Base-by-base conservation (phyloP, 2,113 vertebrate genomes). In the Equus quagga region DNA sequence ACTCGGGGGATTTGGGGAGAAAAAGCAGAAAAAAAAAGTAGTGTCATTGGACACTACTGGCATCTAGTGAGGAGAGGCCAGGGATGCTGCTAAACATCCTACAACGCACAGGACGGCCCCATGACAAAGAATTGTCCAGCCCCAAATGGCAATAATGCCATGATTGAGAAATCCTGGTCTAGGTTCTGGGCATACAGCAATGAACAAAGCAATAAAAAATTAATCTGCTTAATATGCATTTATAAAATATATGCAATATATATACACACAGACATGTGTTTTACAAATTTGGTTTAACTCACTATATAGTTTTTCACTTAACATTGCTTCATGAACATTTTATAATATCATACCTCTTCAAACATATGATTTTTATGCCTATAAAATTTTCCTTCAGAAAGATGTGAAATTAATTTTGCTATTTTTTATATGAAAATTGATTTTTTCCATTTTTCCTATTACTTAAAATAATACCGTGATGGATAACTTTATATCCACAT, bases 21-120 rank as follows among this genome's bases (percentile, higher is more conserved):
- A 41, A 41, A 41, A 41, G 36, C 36, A 41, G 36, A 41, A 41
- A 41, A 41, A 41, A 41, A 41, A 41, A 41, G 36, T 41, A 41
- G 36, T 41, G 36, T 41, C 36, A 41, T 41, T 41, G 36, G 36
- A 41, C 36, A 41, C 36, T 11, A 2, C 56, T 19, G 65, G 31
- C 21, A 11, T 62, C 49, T 62, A 33, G 33, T 31, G 44, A 23
- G 44, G 19, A 2, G 56, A 73, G 11, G 46, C 3, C 72, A 56
- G 2, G 56, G 9, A 14, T 10, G 28, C 21, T 46, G 5, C 4
- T 46, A 6, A 12, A 13, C 23, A 8, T 31, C 58, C 23, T 23
- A 0, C 8, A n/a, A 5, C 0, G 17, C 58, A 49, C 24, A 65
- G 23, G 26, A 6, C 2, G 0, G 60, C 6, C 33, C 12, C 0